Conservation (phyloP, 2,888 invertebrate genomes). For the Scaptomyza reducta region DNA sequence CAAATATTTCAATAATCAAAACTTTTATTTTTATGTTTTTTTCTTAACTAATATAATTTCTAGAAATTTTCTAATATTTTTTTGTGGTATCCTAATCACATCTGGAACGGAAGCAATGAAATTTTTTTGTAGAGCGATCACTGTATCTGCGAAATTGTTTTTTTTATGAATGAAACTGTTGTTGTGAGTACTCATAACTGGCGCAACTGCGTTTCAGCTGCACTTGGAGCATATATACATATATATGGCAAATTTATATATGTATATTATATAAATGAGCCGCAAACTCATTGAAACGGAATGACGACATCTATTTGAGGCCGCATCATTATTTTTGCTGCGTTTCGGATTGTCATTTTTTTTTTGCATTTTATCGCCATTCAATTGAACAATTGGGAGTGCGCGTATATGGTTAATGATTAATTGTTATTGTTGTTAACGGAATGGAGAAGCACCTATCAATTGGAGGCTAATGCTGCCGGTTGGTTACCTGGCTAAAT, state of each 20-base stretch:
- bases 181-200: slow-evolving; percentile 55
- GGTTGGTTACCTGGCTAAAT: slow-evolving; percentile 28
- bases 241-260: slow-evolving; percentile 1
- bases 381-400: slow-evolving; percentile 43
- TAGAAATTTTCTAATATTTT: not conserved
- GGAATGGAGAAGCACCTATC: slow-evolving; percentile 41
- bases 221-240: slow-evolving; percentile 22
- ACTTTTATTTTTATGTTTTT: not conserved
- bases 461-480: slow-evolving; percentile 55
- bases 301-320: slow-evolving; percentile 59
- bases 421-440: slow-evolving; percentile 51
- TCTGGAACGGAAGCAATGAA: slow-evolving; percentile 1
- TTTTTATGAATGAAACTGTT: slow-evolving; percentile 72
- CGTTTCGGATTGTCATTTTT: slow-evolving; percentile 5
- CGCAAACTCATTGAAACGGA: slow-evolving; percentile 43
- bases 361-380: slow-evolving; percentile 38
- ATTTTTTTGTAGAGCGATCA: not conserved
- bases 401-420: slow-evolving; percentile 39
- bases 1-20: too few species aligned
- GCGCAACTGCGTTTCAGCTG: slow-evolving; percentile 36
- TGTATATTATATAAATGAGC: slow-evolving; percentile 18
- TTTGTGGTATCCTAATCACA: not conserved
- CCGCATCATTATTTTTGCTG: slow-evolving; percentile 42
- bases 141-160: slow-evolving; percentile 28
- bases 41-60: too few species aligned